These are phyloP conservation scores for Pseudonaja textilis DNA, from an alignment of 2,113 vertebrate species.

Conservation along the genomic window DNA sequence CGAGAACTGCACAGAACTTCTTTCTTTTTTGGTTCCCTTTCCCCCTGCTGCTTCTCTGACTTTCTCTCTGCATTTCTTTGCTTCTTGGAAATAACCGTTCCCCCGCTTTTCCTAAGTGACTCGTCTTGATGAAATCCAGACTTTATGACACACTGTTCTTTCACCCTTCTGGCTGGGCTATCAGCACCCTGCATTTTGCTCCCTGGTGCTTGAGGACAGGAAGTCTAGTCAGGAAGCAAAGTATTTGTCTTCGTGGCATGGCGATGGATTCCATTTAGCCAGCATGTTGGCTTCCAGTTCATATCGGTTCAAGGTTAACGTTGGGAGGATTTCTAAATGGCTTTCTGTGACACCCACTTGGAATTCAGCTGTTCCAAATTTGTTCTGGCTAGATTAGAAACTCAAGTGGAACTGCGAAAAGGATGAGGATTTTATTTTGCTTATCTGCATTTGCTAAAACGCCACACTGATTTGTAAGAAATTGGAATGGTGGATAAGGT, in stretches of 20 bases:
- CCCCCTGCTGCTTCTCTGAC: not conserved
- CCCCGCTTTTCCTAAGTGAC: constrained; percentile 13
- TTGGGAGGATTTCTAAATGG: fast-evolving
- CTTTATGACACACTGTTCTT: constrained; percentile 40
- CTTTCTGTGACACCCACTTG: fast-evolving
- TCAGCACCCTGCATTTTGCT: constrained; percentile 22
- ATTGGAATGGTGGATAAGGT: constrained; percentile 7
- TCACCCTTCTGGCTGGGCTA: constrained; percentile 36
- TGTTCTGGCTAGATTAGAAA: not conserved
- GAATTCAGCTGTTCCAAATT: not conserved
- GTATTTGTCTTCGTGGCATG: constrained; percentile 1
- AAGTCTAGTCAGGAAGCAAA: constrained; percentile 15
- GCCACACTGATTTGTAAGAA: not conserved
- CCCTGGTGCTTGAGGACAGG: not conserved
- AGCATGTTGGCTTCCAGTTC: fast-evolving
- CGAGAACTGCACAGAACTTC: constrained; percentile 36
- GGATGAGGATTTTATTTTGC: not conserved
- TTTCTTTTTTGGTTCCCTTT: constrained; percentile 6
- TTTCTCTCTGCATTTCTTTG: not conserved
- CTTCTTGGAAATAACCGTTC: constrained; percentile 15
- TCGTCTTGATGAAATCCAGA: constrained; percentile 54
- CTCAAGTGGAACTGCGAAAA: not conserved
- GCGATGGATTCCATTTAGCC: fast-evolving
- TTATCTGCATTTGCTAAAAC: fast-evolving
- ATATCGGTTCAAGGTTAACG: fast-evolving